These are phyloP conservation scores for Drosophila parvula DNA, from an alignment of 1,140 invertebrate species.

Conservation along the genomic window DNA sequence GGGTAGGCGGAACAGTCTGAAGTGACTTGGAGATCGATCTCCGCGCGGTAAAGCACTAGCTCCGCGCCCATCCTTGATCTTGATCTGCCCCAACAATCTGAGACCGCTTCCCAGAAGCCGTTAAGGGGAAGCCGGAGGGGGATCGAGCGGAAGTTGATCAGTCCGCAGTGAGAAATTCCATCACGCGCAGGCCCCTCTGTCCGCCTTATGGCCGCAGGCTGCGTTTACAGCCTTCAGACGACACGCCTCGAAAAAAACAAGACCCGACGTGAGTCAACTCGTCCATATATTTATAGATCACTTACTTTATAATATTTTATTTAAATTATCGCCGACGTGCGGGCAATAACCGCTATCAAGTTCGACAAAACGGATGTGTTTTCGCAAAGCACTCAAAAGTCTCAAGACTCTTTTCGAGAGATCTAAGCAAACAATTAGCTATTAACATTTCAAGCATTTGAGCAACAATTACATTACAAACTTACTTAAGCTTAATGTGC, in stretches of 20 bases:
- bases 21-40: constrained; percentile 8
- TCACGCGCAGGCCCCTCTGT: constrained; percentile 40
- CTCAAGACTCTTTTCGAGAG: constrained; percentile 48
- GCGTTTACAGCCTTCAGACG: constrained; percentile 41
- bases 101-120: constrained; percentile 17
- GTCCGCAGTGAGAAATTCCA: constrained; percentile 25
- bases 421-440: constrained; percentile 73
- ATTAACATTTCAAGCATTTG: constrained; percentile 68
- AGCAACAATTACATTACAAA: constrained; percentile 52
- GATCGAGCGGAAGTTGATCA: constrained; percentile 16
- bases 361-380: constrained; percentile 56
- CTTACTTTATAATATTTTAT: constrained; percentile 47
- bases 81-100: constrained; percentile 22
- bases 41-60: not conserved
- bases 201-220: constrained; percentile 23
- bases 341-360: constrained; percentile 75
- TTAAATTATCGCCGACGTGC: constrained; percentile 37
- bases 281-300: constrained; percentile 71
- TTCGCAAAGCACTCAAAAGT: constrained; percentile 38
- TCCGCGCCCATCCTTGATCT: constrained; percentile 4
- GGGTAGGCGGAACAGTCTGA: constrained; percentile 1
- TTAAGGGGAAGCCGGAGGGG: not conserved
- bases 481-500: constrained; percentile 56
- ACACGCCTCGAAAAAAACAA: constrained; percentile 55
- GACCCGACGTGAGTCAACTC: constrained; percentile 51